phyloP scores from a whole-genome alignment of 2,888 invertebrate genomes.

The Erebia palarica region DNA sequence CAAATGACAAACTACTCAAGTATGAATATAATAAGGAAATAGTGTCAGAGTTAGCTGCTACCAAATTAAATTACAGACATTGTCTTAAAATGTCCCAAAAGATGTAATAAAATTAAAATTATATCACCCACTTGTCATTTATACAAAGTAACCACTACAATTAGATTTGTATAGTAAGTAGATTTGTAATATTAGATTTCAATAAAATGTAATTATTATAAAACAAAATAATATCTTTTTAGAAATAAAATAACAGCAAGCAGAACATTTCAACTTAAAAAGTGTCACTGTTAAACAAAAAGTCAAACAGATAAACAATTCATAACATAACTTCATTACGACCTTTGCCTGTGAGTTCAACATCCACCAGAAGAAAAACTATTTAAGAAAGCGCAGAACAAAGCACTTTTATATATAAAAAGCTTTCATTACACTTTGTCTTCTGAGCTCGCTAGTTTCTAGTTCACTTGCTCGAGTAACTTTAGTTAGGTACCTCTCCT shows the following conservation, averaged over 20 bases:
- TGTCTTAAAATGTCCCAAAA: not conserved
- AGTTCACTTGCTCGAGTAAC: constrained; percentile 39
- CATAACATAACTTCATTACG: constrained; percentile 19
- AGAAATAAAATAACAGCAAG: not conserved
- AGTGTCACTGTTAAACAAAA: constrained; percentile 3
- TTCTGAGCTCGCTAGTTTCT: constrained; percentile 45
- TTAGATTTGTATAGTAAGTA: no score
- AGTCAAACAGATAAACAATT: constrained; percentile 12
- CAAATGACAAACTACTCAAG: constrained; percentile 30
- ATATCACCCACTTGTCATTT: no score
- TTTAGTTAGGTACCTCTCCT: constrained; percentile 27
- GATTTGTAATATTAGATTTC: no score
- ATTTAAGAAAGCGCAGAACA: constrained; percentile 44
- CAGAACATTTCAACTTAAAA: not conserved
- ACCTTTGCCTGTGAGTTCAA: constrained; percentile 19
- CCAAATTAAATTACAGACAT: no score
- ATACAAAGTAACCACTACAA: no score
- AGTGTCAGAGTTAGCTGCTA: not conserved
- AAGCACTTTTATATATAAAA: constrained; percentile 51
- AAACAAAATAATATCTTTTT: no score
- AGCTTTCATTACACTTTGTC: constrained; percentile 47
- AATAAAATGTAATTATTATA: no score
- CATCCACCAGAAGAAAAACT: constrained; percentile 41
- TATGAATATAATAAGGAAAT: not conserved
- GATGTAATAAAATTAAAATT: not conserved